Percentiles rank a stretch among this genome's conserved stretches.
Conservation (phyloP, 2,113 vertebrate genomes). For the Nestor notabilis region DNA sequence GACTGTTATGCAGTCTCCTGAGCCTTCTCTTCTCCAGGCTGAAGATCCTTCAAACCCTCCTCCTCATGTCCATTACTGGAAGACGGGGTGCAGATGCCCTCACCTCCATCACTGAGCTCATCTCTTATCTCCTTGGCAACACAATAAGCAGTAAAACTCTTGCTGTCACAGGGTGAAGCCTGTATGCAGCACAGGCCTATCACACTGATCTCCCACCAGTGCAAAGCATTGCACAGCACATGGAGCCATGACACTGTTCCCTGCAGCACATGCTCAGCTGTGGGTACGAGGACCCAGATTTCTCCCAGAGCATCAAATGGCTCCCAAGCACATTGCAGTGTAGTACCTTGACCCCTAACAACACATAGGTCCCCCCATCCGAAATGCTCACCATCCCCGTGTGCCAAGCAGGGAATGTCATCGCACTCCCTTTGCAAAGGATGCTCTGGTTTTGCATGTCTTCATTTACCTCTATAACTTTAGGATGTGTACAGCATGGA, state of each 20-base stretch:
- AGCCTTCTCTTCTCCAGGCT: not conserved
- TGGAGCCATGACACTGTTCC: fast-evolving
- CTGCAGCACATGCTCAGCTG: not conserved
- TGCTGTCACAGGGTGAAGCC: not conserved
- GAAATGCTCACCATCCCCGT: fast-evolving
- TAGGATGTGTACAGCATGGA: not conserved
- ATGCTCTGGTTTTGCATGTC: not conserved
- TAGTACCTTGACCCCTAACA: not conserved
- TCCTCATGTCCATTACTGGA: fast-evolving
- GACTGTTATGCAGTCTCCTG: not conserved
- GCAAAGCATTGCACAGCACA: not conserved
- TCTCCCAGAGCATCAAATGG: not conserved
- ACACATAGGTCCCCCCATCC: not conserved
- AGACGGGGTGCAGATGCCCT: not conserved
- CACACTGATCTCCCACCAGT: not conserved
- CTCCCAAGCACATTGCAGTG: not conserved
- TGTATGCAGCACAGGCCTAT: not conserved
- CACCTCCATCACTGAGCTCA: not conserved
- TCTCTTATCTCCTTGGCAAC: not conserved
- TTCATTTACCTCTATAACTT: not conserved
- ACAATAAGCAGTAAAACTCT: not conserved
- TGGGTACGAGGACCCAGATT: not conserved
- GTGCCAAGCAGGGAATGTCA: not conserved
- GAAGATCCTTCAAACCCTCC: not conserved
- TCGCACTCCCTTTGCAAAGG: not conserved